phyloP scores from a whole-genome alignment of 2,888 invertebrate species.

The Synergus gifuensis region DNA sequence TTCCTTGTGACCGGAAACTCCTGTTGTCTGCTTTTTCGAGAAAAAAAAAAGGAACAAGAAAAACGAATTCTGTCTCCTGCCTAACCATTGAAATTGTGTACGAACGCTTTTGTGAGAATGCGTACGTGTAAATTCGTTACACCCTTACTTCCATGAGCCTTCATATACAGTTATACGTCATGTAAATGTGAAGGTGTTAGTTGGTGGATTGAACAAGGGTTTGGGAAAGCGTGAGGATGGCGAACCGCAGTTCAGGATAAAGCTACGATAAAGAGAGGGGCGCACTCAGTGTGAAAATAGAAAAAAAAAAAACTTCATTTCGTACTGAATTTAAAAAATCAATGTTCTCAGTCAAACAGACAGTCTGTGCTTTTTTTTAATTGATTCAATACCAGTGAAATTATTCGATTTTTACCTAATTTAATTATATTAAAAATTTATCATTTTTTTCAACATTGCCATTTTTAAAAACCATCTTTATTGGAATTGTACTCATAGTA shows the following conservation, averaged over 20 bases:
- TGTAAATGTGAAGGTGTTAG: slow-evolving; percentile 18
- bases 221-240: slow-evolving; percentile 57
- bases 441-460: too few relatives aligned
- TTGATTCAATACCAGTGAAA: too few relatives aligned
- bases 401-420: too few relatives aligned
- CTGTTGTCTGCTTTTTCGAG: neutral
- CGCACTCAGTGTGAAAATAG: neutral
- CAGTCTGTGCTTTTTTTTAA: slow-evolving; percentile 3
- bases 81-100: neutral
- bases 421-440: too few relatives aligned
- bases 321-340: slow-evolving; percentile 15
- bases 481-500: too few relatives aligned
- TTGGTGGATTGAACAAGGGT: slow-evolving; percentile 38
- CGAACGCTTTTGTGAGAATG: neutral
- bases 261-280: neutral
- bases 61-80: slow-evolving; percentile 2
- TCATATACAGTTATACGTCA: slow-evolving; percentile 1
- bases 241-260: slow-evolving; percentile 60
- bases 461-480: too few relatives aligned
- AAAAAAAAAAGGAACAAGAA: slow-evolving; percentile 4
- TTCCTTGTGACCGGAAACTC: neutral
- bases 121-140: neutral
- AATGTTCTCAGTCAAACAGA: neutral
- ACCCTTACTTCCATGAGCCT: neutral
- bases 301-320: neutral